Evolutionary conservation across 2,797 vertebrate species (phyloP), one percentile per base, ranked within the genome.

Genomic region (Passerculus sandwichensis): DNA sequence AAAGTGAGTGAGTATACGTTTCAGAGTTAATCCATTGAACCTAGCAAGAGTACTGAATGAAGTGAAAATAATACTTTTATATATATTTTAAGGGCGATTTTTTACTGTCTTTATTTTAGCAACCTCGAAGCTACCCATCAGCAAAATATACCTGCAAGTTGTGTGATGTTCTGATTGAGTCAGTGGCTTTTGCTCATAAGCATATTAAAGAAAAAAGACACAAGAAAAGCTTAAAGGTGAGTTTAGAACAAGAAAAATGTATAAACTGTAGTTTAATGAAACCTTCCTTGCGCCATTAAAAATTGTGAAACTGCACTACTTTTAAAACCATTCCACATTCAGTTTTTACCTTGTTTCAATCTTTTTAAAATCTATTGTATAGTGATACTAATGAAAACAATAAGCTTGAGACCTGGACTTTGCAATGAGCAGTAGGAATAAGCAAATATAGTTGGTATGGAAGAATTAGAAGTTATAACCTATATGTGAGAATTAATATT

Each of bases 171-270:
- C 97, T 98, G 91, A 98, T 99, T 95, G 98, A 99, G 27, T 98
- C 99, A 1, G 90, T 99, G 96, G 92, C 98, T 42, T 98, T 98
- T 72, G 99, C 98, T 71, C 98, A 99, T 97, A 98, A 98, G 89
- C 99, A 99, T 93, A 98, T 99, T 93, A 98, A 98, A 98, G 99
- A 99, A 89, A 99, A 98, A 94, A 98, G 98, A 78, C 99, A 99
- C 96, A 99, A 98, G 97, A 99, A 98, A 95, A 98, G 90, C 94
- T 96, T 98, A 32, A 98, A 98, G 98, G 99, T 99, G 91, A 98
- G 97, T 93, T 80, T 74, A 82, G 25, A 30, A 26, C 42, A 80
- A 73, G 53, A n/a, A 74, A 77, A 59, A 89, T 65, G 6, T 62
- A 48, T 51, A 40, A 91, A 56, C 50, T 81, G 34, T 15, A 48